Evolutionary conservation across 2,113 vertebrate species (phyloP).

Genomic region (Perca flavescens): DNA sequence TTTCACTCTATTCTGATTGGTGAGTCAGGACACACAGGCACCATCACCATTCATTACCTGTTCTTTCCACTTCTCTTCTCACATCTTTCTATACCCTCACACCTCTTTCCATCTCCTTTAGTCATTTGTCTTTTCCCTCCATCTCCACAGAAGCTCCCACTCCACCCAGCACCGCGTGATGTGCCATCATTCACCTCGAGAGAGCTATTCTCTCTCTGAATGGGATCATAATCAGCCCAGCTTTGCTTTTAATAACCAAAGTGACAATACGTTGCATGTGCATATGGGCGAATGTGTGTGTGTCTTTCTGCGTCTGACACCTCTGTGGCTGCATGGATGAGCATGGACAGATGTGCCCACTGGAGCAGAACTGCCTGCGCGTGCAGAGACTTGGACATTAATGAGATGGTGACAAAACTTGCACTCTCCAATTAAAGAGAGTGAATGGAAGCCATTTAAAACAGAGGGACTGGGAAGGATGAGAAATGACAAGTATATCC

Average conservation of each 20-base stretch:
- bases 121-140: conserved; percentile 62
- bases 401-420: conserved; percentile 83
- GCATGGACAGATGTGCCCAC: conserved; percentile 81
- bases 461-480: conserved; percentile 53
- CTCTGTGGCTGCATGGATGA: conserved; percentile 81
- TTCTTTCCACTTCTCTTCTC: conserved; percentile 54
- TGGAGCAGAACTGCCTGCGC: conserved; percentile 78
- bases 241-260: conserved; percentile 84
- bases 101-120: conserved; percentile 57
- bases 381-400: conserved; percentile 82
- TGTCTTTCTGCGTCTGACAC: conserved; percentile 78
- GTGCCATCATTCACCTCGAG: conserved; percentile 79
- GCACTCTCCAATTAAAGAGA: conserved; percentile 81
- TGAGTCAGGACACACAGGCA: conserved; percentile 61
- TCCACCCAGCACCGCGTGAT: conserved; percentile 74
- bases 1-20: conserved; percentile 39
- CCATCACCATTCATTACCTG: conserved; percentile 60
- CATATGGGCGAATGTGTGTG: conserved; percentile 50
- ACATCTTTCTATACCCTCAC: conserved; percentile 50
- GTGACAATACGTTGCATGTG: conserved; percentile 78
- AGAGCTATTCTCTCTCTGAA: conserved; percentile 79
- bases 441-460: conserved; percentile 78
- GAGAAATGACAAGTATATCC: conserved; percentile 64
- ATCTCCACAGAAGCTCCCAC: conserved; percentile 57
- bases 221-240: conserved; percentile 81